Conservation (phyloP, 2,113 vertebrate species). For the Anarrhichthys ocellatus region DNA sequence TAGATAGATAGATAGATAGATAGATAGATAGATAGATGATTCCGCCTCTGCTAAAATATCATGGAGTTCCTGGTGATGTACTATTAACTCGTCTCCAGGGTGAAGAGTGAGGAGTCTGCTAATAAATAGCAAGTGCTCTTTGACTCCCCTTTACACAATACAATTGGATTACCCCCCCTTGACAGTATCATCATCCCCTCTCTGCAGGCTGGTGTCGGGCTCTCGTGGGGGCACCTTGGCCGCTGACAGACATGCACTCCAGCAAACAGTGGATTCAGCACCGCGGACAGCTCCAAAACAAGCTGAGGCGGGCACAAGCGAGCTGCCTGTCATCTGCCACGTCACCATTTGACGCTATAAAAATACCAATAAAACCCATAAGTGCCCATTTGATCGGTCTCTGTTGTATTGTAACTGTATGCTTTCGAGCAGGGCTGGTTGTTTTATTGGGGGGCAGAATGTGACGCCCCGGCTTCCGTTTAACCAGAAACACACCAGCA, state of each 20-base stretch:
- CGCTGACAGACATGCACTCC: slow-evolving; percentile 61
- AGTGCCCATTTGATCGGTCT: neutral
- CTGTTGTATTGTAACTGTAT: neutral
- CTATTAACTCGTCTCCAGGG: slow-evolving; percentile 15
- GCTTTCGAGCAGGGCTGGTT: neutral
- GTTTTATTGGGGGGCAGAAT: slow-evolving; percentile 9
- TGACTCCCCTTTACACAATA: slow-evolving; percentile 26
- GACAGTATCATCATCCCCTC: slow-evolving; percentile 51
- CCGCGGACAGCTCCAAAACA: slow-evolving; percentile 74
- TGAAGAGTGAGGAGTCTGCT: slow-evolving; percentile 34
- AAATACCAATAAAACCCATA: neutral
- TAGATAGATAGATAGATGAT: neutral
- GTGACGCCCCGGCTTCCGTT: neutral
- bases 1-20: neutral
- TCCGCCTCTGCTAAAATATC: too few species aligned
- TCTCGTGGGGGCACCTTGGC: slow-evolving; percentile 70
- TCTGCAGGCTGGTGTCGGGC: slow-evolving; percentile 46
- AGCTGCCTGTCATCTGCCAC: slow-evolving; percentile 26
- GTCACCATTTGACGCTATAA: neutral
- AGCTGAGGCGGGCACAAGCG: slow-evolving; percentile 2
- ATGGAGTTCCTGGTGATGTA: neutral
- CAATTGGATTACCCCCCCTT: slow-evolving; percentile 68
- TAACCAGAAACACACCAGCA: neutral
- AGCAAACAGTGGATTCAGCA: slow-evolving; percentile 68
- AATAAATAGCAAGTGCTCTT: slow-evolving; percentile 66